Base-by-base conservation (phyloP, 2,888 invertebrate genomes). In the Lithophane leautieri region DNA sequence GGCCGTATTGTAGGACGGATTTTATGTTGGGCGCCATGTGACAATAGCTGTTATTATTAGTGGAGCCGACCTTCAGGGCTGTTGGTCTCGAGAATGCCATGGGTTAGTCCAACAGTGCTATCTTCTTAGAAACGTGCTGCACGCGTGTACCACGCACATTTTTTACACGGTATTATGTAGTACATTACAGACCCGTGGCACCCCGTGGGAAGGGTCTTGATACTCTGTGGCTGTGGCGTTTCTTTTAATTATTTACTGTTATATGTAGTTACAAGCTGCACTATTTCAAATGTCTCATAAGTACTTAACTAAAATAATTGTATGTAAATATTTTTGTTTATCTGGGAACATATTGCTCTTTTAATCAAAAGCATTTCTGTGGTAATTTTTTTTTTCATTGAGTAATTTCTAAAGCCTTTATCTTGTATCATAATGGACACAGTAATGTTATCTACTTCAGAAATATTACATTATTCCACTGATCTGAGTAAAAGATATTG, bases 41-140 rank as follows among this genome's bases (percentile, higher is more conserved):
- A 92, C 90, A 93, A 93, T 91, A 82, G 86, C 76, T 80, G 79
- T 89, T 91, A 91, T 93, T 93, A 93, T 93, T 93, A 93, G 90
- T 89, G 86, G 84, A 90, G 79, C 86, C 94, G 95, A 93, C 95
- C 95, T 95, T 95, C 95, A 94, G 92, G 93, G 91, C 88, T 88
- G 86, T 81, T 90, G 89, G 84, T 88, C 88, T 88, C 88, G 82
- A 91, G 94, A 94, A 94, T 94, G 91, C 90, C 90, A 92, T 90
- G 86, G 90, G 88, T 90, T 91, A 89, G 90, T 91, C 90, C 92
- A 91, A 93, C 90, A 92, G 91, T 89, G 90, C 93, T 92, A 93
- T 93, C 93, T 95, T 95, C 96, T 90, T 86, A 93, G 95, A 96
- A 96, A 90, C 92, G 92, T 91, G 92, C 87, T 91, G 83, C 91